Conservation (phyloP, 2,113 vertebrate genomes). For the Rostratula benghalensis region DNA sequence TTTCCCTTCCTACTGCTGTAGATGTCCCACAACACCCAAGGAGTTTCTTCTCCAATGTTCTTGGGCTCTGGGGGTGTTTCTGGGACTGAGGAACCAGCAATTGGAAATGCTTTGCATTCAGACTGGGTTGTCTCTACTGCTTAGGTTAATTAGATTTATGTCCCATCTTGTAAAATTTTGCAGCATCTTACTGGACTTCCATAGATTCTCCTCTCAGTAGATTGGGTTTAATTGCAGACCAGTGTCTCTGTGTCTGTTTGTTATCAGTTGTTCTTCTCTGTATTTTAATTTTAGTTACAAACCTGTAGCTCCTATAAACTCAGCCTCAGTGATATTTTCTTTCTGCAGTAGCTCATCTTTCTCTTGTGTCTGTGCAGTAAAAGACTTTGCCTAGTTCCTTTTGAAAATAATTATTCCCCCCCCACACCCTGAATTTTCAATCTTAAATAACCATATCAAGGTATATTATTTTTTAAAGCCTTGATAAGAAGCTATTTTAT, state of each 20-base stretch:
- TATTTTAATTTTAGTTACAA: neutral
- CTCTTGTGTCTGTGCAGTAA: neutral
- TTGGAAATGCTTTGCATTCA: neutral
- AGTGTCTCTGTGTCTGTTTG: neutral
- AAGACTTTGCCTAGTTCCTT: neutral
- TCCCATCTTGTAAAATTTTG: neutral
- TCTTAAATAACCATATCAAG: constrained; percentile 12
- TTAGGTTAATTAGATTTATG: neutral
- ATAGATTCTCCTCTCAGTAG: neutral
- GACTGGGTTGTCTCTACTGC: neutral
- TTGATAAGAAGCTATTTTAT: constrained; percentile 34
- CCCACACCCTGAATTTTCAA: neutral
- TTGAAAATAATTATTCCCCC: constrained; percentile 3
- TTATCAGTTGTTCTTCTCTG: neutral
- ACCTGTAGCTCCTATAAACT: neutral
- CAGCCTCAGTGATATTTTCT: neutral
- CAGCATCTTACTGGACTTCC: neutral
- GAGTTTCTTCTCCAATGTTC: neutral
- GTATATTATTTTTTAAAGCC: constrained; percentile 43
- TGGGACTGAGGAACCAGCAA: neutral
- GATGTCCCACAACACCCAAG: rapidly evolving
- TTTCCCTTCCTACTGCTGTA: neutral
- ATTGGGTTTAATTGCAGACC: constrained; percentile 11
- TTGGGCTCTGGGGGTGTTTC: neutral
- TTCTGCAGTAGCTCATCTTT: neutral